A percentile compares a stretch with the other conserved stretches of the same genome.
Conservation (phyloP, 1,140 invertebrate genomes). For the Sycophaga agraensis region DNA sequence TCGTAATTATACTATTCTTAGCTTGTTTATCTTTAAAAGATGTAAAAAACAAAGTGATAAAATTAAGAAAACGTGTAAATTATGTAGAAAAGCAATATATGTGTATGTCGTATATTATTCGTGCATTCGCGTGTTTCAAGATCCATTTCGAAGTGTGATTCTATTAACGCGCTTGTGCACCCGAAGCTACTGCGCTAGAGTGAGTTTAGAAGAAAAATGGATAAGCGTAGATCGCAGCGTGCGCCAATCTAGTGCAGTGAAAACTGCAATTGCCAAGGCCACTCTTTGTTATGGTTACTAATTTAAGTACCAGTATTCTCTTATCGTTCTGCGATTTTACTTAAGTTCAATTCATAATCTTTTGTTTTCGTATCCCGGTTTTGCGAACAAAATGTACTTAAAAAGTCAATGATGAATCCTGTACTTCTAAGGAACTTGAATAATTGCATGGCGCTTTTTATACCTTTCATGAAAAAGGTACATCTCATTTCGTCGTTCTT, state of each 20-base stretch:
- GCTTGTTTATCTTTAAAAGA: slow-evolving; percentile 24
- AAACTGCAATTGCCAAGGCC: slow-evolving; percentile 27
- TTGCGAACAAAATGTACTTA: slow-evolving; percentile 51
- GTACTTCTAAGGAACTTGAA: slow-evolving; percentile 35
- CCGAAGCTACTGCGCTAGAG: background rate
- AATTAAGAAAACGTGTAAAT: slow-evolving; percentile 27
- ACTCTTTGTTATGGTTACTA: slow-evolving; percentile 30
- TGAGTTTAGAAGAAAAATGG: slow-evolving; percentile 12
- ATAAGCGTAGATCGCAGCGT: slow-evolving; percentile 27
- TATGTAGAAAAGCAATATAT: slow-evolving; percentile 24
- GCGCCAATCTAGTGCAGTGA: slow-evolving; percentile 10
- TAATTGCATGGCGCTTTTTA: slow-evolving; percentile 26
- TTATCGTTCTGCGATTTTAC: slow-evolving; percentile 48
- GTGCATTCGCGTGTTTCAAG: slow-evolving; percentile 21
- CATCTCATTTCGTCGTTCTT: slow-evolving; percentile 28
- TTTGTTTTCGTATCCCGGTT: slow-evolving; percentile 43
- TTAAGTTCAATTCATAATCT: slow-evolving; percentile 48
- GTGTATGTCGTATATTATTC: slow-evolving; percentile 22
- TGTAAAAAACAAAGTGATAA: slow-evolving; percentile 25
- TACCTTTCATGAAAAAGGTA: slow-evolving; percentile 15
- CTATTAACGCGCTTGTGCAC: slow-evolving; percentile 5
- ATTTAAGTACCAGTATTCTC: slow-evolving; percentile 50
- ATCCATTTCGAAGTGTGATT: slow-evolving; percentile 19
- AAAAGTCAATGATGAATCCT: slow-evolving; percentile 42
- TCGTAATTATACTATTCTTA: slow-evolving; percentile 12